Evolutionary conservation across 2,113 vertebrate genomes (phyloP).

Genomic region (Polyodon spathula): DNA sequence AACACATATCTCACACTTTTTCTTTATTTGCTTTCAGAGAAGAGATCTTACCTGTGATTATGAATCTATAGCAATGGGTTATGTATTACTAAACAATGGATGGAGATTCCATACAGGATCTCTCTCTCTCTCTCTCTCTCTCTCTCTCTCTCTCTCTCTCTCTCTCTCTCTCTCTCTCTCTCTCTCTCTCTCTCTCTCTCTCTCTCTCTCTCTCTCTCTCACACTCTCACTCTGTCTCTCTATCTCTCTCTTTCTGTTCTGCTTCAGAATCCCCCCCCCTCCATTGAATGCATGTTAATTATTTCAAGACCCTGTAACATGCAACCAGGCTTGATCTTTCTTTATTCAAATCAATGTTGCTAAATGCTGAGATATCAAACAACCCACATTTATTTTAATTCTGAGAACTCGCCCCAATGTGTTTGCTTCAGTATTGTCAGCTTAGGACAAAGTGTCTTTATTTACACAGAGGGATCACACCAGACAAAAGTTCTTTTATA

Average conservation of each 20-base stretch:
- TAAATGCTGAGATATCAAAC: neutral
- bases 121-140: too few relatives aligned
- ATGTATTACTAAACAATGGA: neutral
- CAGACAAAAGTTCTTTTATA: too few relatives aligned
- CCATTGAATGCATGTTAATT: neutral
- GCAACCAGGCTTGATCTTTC: neutral
- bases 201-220: neutral
- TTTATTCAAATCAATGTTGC: neutral
- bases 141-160: neutral
- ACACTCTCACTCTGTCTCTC: neutral
- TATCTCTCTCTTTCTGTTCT: neutral
- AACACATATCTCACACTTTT: neutral
- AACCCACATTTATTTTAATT: neutral
- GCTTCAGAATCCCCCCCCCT: too few relatives aligned
- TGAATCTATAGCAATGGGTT: neutral
- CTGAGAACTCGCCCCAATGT: too few relatives aligned
- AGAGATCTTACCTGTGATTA: neutral
- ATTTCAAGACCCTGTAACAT: neutral
- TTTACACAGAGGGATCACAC: too few relatives aligned
- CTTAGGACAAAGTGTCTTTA: too few relatives aligned
- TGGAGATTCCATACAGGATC: neutral
- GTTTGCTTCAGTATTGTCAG: too few relatives aligned
- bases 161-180: neutral
- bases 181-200: neutral
- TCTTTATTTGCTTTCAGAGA: neutral